Percentiles rank a stretch among this genome's conserved stretches.
phyloP scores from a whole-genome alignment of 2,888 invertebrate species.

The Parascotia fuliginaria region DNA sequence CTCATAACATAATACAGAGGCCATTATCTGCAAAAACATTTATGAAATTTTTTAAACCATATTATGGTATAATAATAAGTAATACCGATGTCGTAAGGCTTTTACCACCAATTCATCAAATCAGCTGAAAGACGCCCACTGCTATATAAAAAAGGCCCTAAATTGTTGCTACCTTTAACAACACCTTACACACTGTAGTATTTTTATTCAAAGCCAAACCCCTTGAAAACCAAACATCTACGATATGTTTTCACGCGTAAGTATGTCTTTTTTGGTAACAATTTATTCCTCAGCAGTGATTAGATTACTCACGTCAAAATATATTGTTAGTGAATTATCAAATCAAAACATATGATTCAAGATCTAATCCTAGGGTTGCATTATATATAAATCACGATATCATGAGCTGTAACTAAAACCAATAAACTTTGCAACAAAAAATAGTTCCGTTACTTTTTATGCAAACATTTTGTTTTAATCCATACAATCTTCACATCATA shows the following conservation, averaged over 20 bases:
- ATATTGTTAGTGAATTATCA: not conserved
- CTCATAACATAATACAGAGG: not conserved
- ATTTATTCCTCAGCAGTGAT: too few species aligned
- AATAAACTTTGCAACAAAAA: constrained; percentile 29
- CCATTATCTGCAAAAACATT: not conserved
- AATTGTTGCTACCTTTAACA: too few species aligned
- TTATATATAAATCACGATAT: constrained; percentile 7
- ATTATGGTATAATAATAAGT: not conserved
- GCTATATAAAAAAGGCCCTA: too few species aligned
- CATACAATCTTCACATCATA: constrained; percentile 49
- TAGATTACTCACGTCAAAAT: not conserved
- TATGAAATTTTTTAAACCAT: not conserved
- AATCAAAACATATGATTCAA: not conserved
- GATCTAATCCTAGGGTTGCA: constrained; percentile 1
- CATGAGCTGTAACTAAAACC: constrained; percentile 18
- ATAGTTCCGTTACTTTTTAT: constrained; percentile 33
- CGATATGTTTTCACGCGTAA: too few species aligned
- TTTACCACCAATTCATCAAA: too few species aligned
- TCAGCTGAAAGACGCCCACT: too few species aligned
- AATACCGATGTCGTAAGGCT: too few species aligned
- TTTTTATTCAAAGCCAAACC: too few species aligned
- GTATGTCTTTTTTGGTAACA: too few species aligned
- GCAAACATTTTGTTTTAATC: constrained; percentile 38
- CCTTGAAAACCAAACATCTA: too few species aligned
- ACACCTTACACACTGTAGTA: too few species aligned